Conservation (phyloP, 2,113 vertebrate genomes). For the Gymnogyps californianus region DNA sequence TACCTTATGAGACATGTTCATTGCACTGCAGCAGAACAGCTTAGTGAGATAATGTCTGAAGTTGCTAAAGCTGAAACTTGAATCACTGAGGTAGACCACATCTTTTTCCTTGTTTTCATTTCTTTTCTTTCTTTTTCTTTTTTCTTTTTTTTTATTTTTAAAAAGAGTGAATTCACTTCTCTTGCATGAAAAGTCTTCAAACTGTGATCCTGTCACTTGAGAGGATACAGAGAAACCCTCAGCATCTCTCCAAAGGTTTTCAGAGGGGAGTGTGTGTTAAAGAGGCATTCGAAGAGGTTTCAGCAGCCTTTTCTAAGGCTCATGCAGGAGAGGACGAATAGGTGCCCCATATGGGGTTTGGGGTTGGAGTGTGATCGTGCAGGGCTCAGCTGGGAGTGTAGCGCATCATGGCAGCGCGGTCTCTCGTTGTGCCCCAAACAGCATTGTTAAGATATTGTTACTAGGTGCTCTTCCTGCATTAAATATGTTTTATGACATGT, state of each 20-base stretch:
- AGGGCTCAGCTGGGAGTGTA: not conserved
- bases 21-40: not conserved
- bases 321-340: not conserved
- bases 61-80: not conserved
- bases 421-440: not conserved
- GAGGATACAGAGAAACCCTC: not conserved
- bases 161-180: not conserved
- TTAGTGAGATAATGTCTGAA: not conserved
- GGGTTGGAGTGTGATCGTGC: not conserved
- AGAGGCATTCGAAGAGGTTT: not conserved
- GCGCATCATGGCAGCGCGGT: rapidly evolving
- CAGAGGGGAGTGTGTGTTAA: not conserved
- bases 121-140: not conserved
- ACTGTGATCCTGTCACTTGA: not conserved
- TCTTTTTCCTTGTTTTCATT: not conserved
- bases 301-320: not conserved
- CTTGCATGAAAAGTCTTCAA: not conserved
- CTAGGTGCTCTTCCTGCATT: not conserved
- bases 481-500: not conserved
- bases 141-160: not conserved
- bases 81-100: not conserved
- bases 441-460: not conserved
- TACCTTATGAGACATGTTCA: not conserved
- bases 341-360: not conserved
- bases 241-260: not conserved